Conservation (phyloP, 2,797 vertebrate species). For the Podargus strigoides region DNA sequence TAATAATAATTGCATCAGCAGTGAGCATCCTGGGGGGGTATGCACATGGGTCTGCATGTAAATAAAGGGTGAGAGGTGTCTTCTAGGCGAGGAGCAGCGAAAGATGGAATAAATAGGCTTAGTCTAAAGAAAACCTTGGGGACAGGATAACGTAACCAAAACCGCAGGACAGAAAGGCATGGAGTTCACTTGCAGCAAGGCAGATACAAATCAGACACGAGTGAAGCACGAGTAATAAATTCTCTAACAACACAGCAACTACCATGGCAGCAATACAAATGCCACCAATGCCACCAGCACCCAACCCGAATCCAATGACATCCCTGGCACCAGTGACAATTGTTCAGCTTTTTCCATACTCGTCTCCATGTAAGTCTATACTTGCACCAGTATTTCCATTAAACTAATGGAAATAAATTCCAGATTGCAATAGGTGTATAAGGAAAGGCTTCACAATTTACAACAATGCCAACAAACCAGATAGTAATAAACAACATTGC, state of each 20-base stretch:
- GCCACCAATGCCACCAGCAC: neutral
- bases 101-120: neutral
- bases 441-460: neutral
- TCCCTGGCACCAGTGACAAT: neutral
- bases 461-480: neutral
- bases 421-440: neutral
- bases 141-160: neutral
- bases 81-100: neutral
- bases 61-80: neutral
- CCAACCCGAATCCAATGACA: neutral
- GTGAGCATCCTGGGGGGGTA: neutral
- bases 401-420: neutral
- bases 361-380: neutral
- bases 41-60: rapidly evolving
- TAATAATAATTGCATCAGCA: neutral
- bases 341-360: neutral
- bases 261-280: neutral
- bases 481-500: neutral
- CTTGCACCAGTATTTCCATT: neutral
- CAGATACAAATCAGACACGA: neutral
- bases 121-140: neutral
- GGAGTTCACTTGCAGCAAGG: neutral
- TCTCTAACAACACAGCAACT: neutral
- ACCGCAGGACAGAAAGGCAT: rapidly evolving
- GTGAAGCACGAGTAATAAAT: neutral